Conservation (phyloP, 2,888 invertebrate species). For the Nebria brevicollis region DNA sequence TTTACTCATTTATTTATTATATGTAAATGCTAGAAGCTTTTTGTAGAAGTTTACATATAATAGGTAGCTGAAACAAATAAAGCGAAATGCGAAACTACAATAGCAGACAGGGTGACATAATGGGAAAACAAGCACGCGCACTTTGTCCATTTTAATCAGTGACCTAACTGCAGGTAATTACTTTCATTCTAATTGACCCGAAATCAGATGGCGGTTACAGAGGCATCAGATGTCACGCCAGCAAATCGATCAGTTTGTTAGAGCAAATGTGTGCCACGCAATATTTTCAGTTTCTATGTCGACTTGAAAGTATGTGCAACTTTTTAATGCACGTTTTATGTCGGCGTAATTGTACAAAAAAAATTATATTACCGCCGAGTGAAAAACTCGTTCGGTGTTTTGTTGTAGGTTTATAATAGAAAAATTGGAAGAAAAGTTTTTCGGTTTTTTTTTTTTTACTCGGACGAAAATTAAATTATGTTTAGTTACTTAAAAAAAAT, state of each 20-base stretch:
- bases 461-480: background rate
- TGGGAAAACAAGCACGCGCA: constrained; percentile 12
- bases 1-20: too few relatives aligned
- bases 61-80: background rate
- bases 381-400: background rate
- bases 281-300: background rate
- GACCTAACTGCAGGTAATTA: constrained; percentile 36
- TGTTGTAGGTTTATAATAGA: background rate
- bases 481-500: background rate
- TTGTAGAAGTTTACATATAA: background rate
- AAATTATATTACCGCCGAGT: background rate
- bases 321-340: constrained; percentile 1
- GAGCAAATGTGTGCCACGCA: constrained; percentile 24
- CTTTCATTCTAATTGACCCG: constrained; percentile 40
- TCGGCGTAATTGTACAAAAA: background rate
- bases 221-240: constrained; percentile 33
- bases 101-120: background rate
- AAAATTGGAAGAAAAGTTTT: background rate
- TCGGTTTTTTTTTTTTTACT: background rate
- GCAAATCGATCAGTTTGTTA: constrained; percentile 37
- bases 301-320: background rate
- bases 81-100: background rate
- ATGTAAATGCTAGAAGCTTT: too few relatives aligned
- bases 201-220: constrained; percentile 39
- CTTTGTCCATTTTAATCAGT: constrained; percentile 43